Evolutionary conservation across 2,113 vertebrate genomes (phyloP).

Genomic region (Carassius carassius): DNA sequence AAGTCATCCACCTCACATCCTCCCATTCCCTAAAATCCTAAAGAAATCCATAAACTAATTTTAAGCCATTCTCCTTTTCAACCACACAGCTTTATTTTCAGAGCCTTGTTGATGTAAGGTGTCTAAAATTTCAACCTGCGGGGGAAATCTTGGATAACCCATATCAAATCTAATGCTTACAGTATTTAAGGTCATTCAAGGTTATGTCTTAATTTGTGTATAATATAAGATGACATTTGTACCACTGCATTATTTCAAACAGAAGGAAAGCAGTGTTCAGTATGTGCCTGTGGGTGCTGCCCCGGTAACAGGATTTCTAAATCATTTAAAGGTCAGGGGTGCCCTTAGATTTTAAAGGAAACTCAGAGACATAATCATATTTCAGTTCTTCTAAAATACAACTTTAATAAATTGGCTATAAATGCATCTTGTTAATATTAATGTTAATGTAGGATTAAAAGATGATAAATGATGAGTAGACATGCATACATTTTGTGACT

Average conservation of each 20-base stretch:
- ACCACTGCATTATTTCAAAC: not conserved
- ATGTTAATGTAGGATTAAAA: conserved; percentile 31
- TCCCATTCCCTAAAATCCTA: conserved; percentile 36
- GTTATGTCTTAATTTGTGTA: not conserved
- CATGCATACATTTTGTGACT: conserved; percentile 43
- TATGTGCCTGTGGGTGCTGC: not conserved
- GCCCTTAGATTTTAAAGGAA: not conserved
- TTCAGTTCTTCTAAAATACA: conserved; percentile 58
- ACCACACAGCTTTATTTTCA: conserved; percentile 22
- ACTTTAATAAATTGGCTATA: conserved; percentile 54
- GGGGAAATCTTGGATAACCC: not conserved
- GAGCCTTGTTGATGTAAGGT: not conserved
- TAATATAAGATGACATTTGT: not conserved
- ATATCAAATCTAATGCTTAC: not conserved
- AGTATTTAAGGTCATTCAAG: not conserved
- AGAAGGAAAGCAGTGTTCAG: not conserved
- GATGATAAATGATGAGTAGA: not conserved
- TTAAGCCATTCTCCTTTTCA: conserved; percentile 29
- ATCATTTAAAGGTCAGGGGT: not conserved
- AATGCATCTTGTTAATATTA: conserved; percentile 44
- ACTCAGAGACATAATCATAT: not conserved
- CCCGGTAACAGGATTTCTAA: not conserved
- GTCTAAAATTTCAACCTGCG: conserved; percentile 12
- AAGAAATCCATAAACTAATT: conserved; percentile 43
- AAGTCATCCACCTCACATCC: conserved; percentile 24